phyloP scores from a whole-genome alignment of 2,888 invertebrate genomes.

The Heliothis peltigera region DNA sequence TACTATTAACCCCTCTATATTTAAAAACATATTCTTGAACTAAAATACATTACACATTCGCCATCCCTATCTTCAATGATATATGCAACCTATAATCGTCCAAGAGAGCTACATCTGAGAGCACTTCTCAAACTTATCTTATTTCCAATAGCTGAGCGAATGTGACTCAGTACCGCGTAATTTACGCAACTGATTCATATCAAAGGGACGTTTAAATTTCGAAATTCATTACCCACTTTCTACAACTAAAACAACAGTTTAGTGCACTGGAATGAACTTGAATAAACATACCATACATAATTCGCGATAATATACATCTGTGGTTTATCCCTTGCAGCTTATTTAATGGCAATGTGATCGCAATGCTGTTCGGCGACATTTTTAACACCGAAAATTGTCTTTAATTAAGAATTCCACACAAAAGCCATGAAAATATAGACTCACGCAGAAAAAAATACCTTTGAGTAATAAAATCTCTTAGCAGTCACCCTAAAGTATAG shows the following conservation, averaged over 20 bases:
- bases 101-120: slow-evolving; percentile 1
- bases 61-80: background rate
- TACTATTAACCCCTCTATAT: background rate
- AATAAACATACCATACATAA: slow-evolving; percentile 7
- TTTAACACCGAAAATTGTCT: too few species aligned
- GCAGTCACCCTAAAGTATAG: too few species aligned
- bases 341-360: background rate
- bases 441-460: too few species aligned
- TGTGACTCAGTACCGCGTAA: slow-evolving; percentile 16
- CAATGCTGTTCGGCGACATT: background rate
- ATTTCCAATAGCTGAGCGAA: slow-evolving; percentile 22
- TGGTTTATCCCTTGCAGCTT: background rate
- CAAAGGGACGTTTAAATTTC: slow-evolving; percentile 27
- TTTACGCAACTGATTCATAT: slow-evolving; percentile 21
- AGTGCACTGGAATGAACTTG: slow-evolving; percentile 26
- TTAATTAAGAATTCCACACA: too few species aligned
- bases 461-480: too few species aligned
- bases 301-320: background rate
- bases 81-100: slow-evolving; percentile 2
- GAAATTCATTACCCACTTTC: slow-evolving; percentile 29
- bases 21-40: background rate
- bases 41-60: background rate
- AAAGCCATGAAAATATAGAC: too few species aligned
- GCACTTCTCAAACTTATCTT: slow-evolving; percentile 15
- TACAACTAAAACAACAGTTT: slow-evolving; percentile 16